Evolutionary conservation across 2,797 vertebrate genomes (phyloP).

Genomic region (Rhadinocentrus ornatus): DNA sequence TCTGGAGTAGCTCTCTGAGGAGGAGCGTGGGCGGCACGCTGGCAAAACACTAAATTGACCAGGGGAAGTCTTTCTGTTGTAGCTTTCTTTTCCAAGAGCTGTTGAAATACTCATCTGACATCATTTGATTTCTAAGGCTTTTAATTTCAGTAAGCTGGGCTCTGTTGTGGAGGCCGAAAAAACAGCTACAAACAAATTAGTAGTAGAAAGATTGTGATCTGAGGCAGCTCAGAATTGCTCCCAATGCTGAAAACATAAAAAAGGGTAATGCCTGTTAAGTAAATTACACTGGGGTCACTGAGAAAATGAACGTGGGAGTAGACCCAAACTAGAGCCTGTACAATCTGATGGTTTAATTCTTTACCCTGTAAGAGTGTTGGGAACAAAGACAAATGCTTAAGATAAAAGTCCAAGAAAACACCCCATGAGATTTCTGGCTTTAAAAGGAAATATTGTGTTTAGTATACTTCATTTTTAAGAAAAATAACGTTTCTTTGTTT

Average conservation of each 20-base stretch:
- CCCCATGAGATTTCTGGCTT: background rate
- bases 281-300: conserved; percentile 46
- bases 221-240: conserved; percentile 22
- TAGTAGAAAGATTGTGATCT: conserved; percentile 19
- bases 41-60: conserved; percentile 68
- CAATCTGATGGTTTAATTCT: conserved; percentile 37
- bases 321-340: conserved; percentile 41
- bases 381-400: conserved; percentile 37
- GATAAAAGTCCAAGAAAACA: conserved; percentile 5
- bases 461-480: background rate
- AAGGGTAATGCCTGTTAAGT: conserved; percentile 52
- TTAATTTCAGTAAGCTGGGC: conserved; percentile 25
- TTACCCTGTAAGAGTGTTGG: conserved; percentile 30
- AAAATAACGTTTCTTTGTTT: background rate
- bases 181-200: conserved; percentile 30
- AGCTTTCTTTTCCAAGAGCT: conserved; percentile 50
- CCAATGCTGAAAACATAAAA: conserved; percentile 36
- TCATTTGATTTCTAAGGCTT: conserved; percentile 40
- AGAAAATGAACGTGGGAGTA: conserved; percentile 61
- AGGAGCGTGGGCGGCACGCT: conserved; percentile 56
- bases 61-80: conserved; percentile 51
- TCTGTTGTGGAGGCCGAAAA: conserved; percentile 25
- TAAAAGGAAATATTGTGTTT: background rate
- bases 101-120: conserved; percentile 50
- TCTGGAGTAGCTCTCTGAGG: conserved; percentile 63